Percentiles rank a stretch among this genome's conserved stretches.
phyloP scores from a whole-genome alignment of 2,113 vertebrate species.

The Montifringilla adamsi region DNA sequence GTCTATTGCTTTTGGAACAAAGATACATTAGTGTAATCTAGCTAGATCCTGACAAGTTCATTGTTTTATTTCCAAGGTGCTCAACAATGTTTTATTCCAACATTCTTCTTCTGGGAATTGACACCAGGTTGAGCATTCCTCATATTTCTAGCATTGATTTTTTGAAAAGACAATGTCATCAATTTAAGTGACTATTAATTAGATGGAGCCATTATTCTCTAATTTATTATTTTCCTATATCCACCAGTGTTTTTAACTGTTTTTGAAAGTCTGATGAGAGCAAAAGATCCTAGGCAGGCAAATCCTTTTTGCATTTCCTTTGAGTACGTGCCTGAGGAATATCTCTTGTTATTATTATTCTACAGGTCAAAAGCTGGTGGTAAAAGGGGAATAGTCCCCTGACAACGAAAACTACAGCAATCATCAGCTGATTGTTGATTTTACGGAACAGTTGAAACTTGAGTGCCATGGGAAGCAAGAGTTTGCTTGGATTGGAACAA shows the following conservation, averaged over 20 bases:
- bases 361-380: neutral
- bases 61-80: neutral
- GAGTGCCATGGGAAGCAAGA: neutral
- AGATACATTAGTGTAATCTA: neutral
- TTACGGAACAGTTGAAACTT: neutral
- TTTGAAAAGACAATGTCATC: neutral
- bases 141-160: neutral
- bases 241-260: accelerated
- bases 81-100: neutral
- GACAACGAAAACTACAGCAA: neutral
- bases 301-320: neutral
- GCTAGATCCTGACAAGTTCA: neutral
- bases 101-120: neutral
- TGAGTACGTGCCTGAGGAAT: neutral
- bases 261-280: neutral
- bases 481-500: neutral
- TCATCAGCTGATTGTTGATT: neutral
- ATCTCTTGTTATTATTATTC: neutral
- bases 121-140: neutral
- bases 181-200: neutral
- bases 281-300: neutral
- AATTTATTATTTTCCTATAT: neutral
- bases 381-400: neutral
- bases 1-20: neutral
- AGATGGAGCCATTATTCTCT: neutral